Conservation (phyloP, 2,888 invertebrate species). For the Cryptocephalus moraei region DNA sequence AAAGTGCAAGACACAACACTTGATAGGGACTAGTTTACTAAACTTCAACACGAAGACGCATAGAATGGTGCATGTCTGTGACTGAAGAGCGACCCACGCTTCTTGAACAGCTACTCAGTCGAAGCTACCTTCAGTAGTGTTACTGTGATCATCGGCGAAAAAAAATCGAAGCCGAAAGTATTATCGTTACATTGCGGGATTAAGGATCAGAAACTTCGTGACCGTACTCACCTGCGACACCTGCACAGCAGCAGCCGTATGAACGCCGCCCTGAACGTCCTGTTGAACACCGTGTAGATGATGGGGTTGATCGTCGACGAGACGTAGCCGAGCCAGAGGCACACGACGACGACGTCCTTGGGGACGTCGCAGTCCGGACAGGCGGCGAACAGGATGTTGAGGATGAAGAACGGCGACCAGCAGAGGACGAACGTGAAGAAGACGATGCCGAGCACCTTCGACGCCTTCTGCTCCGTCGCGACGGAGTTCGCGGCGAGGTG, state of each 20-base stretch:
- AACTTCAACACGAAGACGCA: no score
- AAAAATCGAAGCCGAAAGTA: no score
- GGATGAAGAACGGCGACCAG: constrained; percentile 87
- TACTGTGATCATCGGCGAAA: no score
- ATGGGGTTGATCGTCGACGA: constrained; percentile 90
- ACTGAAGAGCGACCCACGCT: no score
- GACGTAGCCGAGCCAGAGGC: constrained; percentile 86
- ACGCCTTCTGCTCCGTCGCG: constrained; percentile 90
- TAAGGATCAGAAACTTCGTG: no score
- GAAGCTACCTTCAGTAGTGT: no score
- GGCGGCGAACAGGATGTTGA: constrained; percentile 79
- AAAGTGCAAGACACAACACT: no score
- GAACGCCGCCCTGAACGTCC: constrained; percentile 79
- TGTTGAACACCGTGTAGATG: constrained; percentile 88
- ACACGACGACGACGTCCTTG: constrained; percentile 65
- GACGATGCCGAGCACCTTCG: constrained; percentile 82
- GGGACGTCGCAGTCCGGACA: constrained; percentile 73
- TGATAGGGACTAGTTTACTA: no score
- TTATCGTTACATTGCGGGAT: no score
- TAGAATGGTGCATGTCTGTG: no score
- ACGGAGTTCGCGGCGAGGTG: constrained; percentile 69
- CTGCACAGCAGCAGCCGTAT: constrained; percentile 64
- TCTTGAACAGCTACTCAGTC: no score
- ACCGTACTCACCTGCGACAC: constrained; percentile 55
- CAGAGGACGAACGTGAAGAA: constrained; percentile 89